These are phyloP conservation scores for Cybosia mesomella DNA, from an alignment of 2,888 invertebrate genomes.

Conservation along the genomic window DNA sequence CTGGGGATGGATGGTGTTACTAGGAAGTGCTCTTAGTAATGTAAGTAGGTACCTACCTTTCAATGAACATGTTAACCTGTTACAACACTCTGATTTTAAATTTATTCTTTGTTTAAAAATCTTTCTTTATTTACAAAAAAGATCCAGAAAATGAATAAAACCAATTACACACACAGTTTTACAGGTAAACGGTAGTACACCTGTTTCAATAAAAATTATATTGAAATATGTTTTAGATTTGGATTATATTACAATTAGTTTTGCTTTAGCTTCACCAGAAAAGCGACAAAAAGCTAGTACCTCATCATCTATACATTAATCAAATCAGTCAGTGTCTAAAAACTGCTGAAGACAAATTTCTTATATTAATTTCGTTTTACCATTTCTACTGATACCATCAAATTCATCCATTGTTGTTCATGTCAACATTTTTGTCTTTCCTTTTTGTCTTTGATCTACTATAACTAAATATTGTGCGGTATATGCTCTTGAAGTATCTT, in stretches of 20 bases:
- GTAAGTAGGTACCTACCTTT: slow-evolving; percentile 86
- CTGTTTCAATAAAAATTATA: neutral
- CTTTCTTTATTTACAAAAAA: neutral
- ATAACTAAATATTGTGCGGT: neutral
- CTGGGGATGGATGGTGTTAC: slow-evolving; percentile 91
- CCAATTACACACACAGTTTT: neutral
- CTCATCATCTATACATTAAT: too few relatives aligned
- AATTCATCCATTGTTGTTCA: neutral
- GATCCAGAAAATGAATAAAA: neutral
- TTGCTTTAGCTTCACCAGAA: too few relatives aligned
- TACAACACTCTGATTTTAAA: too few relatives aligned
- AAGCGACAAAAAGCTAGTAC: too few relatives aligned
- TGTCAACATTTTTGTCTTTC: neutral
- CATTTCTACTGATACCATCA: neutral
- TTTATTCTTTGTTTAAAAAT: too few relatives aligned
- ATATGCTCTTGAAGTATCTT: neutral
- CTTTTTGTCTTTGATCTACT: neutral
- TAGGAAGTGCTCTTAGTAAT: slow-evolving; percentile 89
- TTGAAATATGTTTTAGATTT: too few relatives aligned
- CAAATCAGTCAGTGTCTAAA: neutral
- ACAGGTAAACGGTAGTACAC: neutral
- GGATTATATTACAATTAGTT: too few relatives aligned
- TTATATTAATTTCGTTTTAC: too few relatives aligned
- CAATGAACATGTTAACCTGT: too few relatives aligned
- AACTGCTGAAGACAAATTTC: too few relatives aligned